Evolutionary conservation across 2,888 invertebrate genomes (phyloP).

Genomic region (Esperia sulphurella): DNA sequence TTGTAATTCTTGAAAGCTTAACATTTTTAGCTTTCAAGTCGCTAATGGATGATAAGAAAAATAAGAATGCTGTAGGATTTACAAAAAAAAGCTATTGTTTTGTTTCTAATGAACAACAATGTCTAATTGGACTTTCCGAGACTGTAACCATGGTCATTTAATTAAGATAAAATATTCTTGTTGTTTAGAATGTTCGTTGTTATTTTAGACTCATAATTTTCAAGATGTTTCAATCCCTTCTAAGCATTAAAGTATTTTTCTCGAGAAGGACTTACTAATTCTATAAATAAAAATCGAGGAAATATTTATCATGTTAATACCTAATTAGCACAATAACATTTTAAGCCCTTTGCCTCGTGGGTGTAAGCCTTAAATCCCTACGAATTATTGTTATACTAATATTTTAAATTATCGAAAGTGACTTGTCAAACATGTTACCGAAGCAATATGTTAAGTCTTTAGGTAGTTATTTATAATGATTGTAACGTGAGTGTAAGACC

Average conservation of each 20-base stretch:
- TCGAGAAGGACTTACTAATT: too few species aligned
- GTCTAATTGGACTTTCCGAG: constrained; percentile 4
- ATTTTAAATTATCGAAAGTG: too few species aligned
- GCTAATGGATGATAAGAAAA: constrained; percentile 53
- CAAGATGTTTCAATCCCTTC: too few species aligned
- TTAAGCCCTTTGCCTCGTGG: neutral
- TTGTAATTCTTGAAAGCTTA: constrained; percentile 42
- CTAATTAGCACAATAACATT: neutral
- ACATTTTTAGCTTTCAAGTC: constrained; percentile 36
- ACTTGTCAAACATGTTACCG: too few species aligned
- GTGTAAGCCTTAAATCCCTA: constrained; percentile 11
- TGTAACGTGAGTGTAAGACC: too few species aligned
- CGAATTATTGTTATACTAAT: constrained; percentile 12
- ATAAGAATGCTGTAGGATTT: constrained; percentile 38
- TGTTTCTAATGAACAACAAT: constrained; percentile 39
- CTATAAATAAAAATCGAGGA: constrained; percentile 10
- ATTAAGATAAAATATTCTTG: too few species aligned
- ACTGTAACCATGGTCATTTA: too few species aligned
- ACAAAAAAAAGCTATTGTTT: constrained; percentile 30
- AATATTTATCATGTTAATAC: constrained; percentile 6
- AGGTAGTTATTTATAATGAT: too few species aligned
- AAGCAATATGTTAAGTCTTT: too few species aligned
- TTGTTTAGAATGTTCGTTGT: too few species aligned
- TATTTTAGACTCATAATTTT: too few species aligned
- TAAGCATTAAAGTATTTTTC: too few species aligned